Conservation (phyloP, 53 echinoderm and acorn worm genomes). For the Henricia sp. region DNA sequence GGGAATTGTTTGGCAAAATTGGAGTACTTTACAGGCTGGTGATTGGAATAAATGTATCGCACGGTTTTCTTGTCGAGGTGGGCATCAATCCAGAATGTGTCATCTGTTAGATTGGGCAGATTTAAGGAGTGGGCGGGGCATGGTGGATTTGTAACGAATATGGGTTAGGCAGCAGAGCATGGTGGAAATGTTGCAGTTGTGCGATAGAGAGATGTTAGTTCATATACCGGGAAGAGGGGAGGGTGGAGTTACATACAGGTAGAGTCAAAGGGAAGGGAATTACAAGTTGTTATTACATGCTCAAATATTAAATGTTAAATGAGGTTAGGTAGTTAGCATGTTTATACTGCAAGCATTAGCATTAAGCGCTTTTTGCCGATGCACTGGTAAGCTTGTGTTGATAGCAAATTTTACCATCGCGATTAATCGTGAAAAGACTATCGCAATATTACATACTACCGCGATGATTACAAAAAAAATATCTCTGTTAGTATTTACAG, state of each 20-base stretch:
- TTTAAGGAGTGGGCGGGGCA: neutral
- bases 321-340: neutral
- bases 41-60: constrained; percentile 33
- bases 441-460: too few relatives aligned
- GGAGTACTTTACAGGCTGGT: constrained; percentile 11
- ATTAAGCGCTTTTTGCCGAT: too few relatives aligned
- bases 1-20: constrained; percentile 27
- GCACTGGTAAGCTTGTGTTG: too few relatives aligned
- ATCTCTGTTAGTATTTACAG: too few relatives aligned
- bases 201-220: neutral
- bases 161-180: too few relatives aligned
- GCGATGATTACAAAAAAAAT: too few relatives aligned
- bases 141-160: neutral
- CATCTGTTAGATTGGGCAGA: constrained; percentile 4
- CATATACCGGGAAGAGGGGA: neutral
- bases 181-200: too few relatives aligned
- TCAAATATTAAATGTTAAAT: neutral
- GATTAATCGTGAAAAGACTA: too few relatives aligned
- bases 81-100: constrained; percentile 38
- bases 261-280: neutral
- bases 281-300: neutral
- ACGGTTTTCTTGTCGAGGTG: constrained; percentile 17
- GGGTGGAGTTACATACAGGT: neutral
- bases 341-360: too few relatives aligned
- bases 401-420: too few relatives aligned